Evolutionary conservation across 2,888 invertebrate genomes (phyloP).

Genomic region (Volucella inflata): DNA sequence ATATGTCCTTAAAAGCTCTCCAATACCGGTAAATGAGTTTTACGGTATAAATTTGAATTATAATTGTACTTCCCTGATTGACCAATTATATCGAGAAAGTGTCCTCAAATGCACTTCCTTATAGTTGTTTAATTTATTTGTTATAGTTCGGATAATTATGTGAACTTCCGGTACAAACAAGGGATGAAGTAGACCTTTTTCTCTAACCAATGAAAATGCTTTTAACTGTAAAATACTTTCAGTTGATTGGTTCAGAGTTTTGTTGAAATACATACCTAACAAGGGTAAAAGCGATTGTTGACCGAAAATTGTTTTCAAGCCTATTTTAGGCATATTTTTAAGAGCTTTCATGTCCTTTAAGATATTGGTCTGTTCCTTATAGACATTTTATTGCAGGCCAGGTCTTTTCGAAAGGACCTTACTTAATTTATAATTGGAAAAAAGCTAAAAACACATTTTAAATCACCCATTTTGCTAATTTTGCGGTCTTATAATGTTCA

Average conservation of each 20-base stretch:
- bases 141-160: slow-evolving; percentile 1
- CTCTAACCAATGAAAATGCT: slow-evolving; percentile 48
- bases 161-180: not conserved
- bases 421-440: too few species aligned
- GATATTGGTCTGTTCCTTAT: too few species aligned
- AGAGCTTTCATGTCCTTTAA: too few species aligned
- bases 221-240: slow-evolving; percentile 50
- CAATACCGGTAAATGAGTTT: slow-evolving; percentile 50
- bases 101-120: slow-evolving; percentile 30
- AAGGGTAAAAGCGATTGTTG: too few species aligned
- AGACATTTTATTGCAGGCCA: too few species aligned
- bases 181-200: slow-evolving; percentile 8
- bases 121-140: slow-evolving; percentile 7
- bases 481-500: too few species aligned
- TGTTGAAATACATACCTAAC: not conserved
- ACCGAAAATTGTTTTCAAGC: too few species aligned
- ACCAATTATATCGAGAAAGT: slow-evolving; percentile 59
- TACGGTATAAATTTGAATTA: not conserved
- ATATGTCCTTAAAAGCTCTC: slow-evolving; percentile 47
- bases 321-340: too few species aligned
- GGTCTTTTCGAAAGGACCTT: too few species aligned
- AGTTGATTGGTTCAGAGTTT: slow-evolving; percentile 21
- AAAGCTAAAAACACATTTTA: too few species aligned
- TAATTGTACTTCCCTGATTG: slow-evolving; percentile 40
- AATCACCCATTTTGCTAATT: too few species aligned